A percentile compares a stretch with the other conserved stretches of the same genome.
Conservation (phyloP, 2,113 vertebrate genomes). For the Xiphophorus couchianus region DNA sequence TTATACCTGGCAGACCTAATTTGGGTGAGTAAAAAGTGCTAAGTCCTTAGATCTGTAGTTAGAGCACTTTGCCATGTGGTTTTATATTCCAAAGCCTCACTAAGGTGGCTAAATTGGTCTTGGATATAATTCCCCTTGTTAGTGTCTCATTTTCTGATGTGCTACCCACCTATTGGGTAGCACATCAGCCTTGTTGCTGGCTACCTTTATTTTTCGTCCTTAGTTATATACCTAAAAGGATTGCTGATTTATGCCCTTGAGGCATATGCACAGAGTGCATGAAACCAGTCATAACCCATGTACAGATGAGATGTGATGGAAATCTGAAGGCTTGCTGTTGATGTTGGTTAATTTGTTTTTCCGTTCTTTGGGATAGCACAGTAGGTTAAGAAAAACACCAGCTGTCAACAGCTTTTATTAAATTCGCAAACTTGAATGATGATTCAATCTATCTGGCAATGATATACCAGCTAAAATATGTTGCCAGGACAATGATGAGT, state of each 20-base stretch:
- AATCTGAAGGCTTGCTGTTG: slow-evolving; percentile 21
- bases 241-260: slow-evolving; percentile 27
- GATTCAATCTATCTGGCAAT: slow-evolving; percentile 48
- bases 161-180: not conserved
- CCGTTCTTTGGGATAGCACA: slow-evolving; percentile 14
- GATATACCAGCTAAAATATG: slow-evolving; percentile 29
- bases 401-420: slow-evolving; percentile 37
- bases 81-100: slow-evolving; percentile 42
- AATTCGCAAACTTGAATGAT: slow-evolving; percentile 28
- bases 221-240: slow-evolving; percentile 11
- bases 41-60: slow-evolving; percentile 23
- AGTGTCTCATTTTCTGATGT: slow-evolving; percentile 41
- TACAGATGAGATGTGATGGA: not conserved
- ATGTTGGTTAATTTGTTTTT: not conserved
- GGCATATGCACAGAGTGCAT: slow-evolving; percentile 34
- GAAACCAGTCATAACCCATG: slow-evolving; percentile 11
- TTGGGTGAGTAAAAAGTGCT: slow-evolving; percentile 31
- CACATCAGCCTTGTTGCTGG: slow-evolving; percentile 27
- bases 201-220: slow-evolving; percentile 14
- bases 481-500: slow-evolving; percentile 31
- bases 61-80: slow-evolving; percentile 21
- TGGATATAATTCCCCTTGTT: slow-evolving; percentile 39
- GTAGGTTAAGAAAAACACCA: slow-evolving; percentile 17
- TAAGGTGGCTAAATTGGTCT: slow-evolving; percentile 52
- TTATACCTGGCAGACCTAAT: slow-evolving; percentile 41